Base-by-base conservation (phyloP, 2,113 vertebrate species). In the Lampris megalopsis region DNA sequence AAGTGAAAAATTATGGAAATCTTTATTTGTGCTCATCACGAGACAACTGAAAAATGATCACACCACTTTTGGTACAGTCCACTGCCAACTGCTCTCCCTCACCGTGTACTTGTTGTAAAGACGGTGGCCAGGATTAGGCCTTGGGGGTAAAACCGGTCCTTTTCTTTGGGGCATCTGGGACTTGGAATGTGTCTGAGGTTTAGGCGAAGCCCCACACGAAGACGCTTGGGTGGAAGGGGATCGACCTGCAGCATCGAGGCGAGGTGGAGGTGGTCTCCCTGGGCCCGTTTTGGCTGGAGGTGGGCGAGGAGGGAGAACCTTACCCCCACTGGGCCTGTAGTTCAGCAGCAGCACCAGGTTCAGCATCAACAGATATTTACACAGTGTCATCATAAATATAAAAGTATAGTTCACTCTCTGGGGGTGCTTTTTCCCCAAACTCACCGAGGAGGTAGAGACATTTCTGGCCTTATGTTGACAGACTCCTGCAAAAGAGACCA, bases 41-140 rank as follows among this genome's bases (percentile, higher is more conserved):
- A 2, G 1, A 0, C 24, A 48, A 6, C 3, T 47, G 2, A 63
- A 61, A 45, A 11, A 49, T 9, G 43, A 40, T 38, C n/a, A n/a
- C 13, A 57, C 38, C 13, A 6, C 7, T 7, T 0, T 42, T 3
- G 9, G 36, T 24, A 59, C 36, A 59, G n/a, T 63, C 11, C 41
- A 1, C 2, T 42, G n/a, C 43, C 13, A 13, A 3, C 3, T 49
- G 50, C 40, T 52, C 0, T 48, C 1, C 60, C 92, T 97, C 73
- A 99, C 98, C 67, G 92, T 94, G 84, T 99, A 99, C 81, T 96
- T 97, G 88, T 93, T 98, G 93, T 99, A 99, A 69, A 99, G 96
- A 70, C 89, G 93, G 82, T 99, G 98, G 78, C 98, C 97, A 0
- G 96, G 97, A 68, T 93, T 95, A 79, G 98, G 98, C 74, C 98